A percentile compares a stretch with the other conserved stretches of the same genome.
Conservation (phyloP, 1,140 invertebrate genomes). For the Planococcus citri region DNA sequence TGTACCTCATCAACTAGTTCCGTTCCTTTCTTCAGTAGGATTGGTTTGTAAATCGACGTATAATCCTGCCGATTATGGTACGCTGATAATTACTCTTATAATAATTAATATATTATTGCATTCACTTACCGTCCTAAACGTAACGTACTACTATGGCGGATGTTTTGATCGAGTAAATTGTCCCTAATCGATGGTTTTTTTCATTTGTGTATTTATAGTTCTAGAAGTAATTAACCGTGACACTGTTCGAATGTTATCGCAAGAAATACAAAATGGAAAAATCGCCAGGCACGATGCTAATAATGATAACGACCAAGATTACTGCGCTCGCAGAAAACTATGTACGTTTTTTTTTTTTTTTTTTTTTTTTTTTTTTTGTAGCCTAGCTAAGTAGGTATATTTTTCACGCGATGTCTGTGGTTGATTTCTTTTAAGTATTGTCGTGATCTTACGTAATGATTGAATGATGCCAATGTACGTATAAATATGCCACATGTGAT, state of each 20-base stretch:
- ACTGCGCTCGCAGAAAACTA: slow-evolving; percentile 25
- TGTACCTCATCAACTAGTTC: slow-evolving; percentile 37
- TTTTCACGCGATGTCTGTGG: no score
- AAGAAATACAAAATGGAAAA: slow-evolving; percentile 32
- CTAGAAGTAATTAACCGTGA: slow-evolving; percentile 30
- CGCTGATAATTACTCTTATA: slow-evolving; percentile 20
- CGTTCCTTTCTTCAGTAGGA: slow-evolving; percentile 34
- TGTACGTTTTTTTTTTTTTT: slow-evolving; percentile 24
- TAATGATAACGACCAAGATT: slow-evolving; percentile 19
- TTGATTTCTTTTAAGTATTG: no score
- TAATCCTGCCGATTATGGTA: slow-evolving; percentile 33
- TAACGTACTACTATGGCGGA: no score
- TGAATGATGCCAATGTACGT: no score
- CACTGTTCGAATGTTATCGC: slow-evolving; percentile 26
- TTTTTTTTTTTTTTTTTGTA: not conserved
- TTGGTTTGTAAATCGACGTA: slow-evolving; percentile 38
- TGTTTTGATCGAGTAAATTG: no score
- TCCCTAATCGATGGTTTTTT: not conserved
- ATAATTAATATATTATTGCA: no score
- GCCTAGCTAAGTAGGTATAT: no score
- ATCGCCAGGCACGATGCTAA: slow-evolving; percentile 25
- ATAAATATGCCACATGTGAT: no score
- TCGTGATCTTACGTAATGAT: no score
- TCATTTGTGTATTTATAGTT: slow-evolving; percentile 26
- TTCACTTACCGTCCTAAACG: no score